Conservation (phyloP, 2,888 invertebrate genomes). For the Drosophila hamatofila region DNA sequence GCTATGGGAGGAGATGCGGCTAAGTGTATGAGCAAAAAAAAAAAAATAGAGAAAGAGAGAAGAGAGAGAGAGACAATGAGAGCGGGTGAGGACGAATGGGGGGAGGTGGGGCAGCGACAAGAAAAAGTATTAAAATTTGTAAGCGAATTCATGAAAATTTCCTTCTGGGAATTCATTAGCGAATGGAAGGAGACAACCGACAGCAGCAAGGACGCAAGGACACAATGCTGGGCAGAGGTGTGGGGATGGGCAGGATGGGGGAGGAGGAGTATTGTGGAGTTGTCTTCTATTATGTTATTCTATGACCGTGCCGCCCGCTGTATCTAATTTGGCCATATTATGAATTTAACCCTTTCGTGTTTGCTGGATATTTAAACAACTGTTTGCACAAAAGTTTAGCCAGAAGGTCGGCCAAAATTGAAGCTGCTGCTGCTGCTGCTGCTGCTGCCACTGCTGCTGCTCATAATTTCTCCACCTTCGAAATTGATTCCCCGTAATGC, state of each 20-base stretch:
- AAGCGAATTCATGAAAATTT: slow-evolving; percentile 75
- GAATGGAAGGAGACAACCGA: slow-evolving; percentile 14
- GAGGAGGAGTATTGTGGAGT: neutral
- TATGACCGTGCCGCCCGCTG: slow-evolving; percentile 55
- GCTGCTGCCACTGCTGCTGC: slow-evolving; percentile 50
- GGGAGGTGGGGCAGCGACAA: slow-evolving; percentile 35
- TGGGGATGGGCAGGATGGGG: slow-evolving; percentile 26
- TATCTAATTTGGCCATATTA: slow-evolving; percentile 80
- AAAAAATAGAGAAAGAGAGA: neutral
- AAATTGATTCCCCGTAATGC: slow-evolving; percentile 75
- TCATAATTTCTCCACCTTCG: slow-evolving; percentile 69
- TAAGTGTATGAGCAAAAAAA: slow-evolving; percentile 1
- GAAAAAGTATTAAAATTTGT: slow-evolving; percentile 78
- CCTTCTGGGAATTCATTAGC: slow-evolving; percentile 82
- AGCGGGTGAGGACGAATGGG: neutral
- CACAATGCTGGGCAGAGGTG: slow-evolving; percentile 28
- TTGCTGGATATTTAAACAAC: slow-evolving; percentile 81
- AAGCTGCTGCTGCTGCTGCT: slow-evolving; percentile 57
- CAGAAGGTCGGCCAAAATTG: slow-evolving; percentile 67
- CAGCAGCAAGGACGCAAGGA: slow-evolving; percentile 30
- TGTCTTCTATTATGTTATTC: slow-evolving; percentile 76
- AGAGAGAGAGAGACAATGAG: neutral
- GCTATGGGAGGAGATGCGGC: slow-evolving; percentile 17
- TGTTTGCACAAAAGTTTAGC: slow-evolving; percentile 81
- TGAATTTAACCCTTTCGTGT: slow-evolving; percentile 81